Conservation (phyloP, 1,140 invertebrate genomes). For the Bombus consobrinus region DNA sequence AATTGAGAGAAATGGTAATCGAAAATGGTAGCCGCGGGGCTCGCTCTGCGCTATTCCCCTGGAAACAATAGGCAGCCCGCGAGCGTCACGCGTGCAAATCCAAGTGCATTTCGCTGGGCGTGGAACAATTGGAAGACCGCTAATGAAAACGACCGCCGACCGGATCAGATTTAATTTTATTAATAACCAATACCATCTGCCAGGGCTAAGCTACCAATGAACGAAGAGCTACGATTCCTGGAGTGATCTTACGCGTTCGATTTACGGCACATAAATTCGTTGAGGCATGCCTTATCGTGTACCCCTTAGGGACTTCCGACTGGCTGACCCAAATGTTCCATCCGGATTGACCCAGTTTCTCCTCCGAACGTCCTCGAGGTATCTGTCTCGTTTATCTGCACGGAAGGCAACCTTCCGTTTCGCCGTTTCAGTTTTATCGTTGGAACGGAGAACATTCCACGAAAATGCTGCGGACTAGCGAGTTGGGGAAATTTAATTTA, state of each 20-base stretch:
- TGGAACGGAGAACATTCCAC: too few species aligned
- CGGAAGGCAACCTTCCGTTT: not conserved
- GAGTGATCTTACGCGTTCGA: not conserved
- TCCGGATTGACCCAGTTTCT: slow-evolving; percentile 7
- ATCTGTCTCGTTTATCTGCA: slow-evolving; percentile 6
- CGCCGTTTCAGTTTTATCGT: not conserved
- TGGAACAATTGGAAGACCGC: slow-evolving; percentile 4
- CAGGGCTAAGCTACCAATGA: not conserved
- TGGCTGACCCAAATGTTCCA: slow-evolving; percentile 10
- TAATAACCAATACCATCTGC: not conserved
- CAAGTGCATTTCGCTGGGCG: not conserved
- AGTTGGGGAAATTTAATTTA: not conserved
- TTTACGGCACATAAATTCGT: not conserved
- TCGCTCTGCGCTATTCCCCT: not conserved
- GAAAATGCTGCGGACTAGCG: not conserved
- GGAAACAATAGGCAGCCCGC: not conserved
- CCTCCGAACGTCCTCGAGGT: not conserved
- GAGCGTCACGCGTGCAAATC: not conserved
- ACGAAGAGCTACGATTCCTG: not conserved
- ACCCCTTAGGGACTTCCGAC: not conserved
- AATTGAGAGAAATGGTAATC: not conserved
- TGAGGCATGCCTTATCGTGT: not conserved
- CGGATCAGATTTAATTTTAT: not conserved
- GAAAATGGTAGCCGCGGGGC: not conserved
- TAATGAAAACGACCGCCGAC: slow-evolving; percentile 1